These are phyloP conservation scores for Tetragonisca angustula DNA, from an alignment of 2,888 invertebrate species.

Conservation along the genomic window DNA sequence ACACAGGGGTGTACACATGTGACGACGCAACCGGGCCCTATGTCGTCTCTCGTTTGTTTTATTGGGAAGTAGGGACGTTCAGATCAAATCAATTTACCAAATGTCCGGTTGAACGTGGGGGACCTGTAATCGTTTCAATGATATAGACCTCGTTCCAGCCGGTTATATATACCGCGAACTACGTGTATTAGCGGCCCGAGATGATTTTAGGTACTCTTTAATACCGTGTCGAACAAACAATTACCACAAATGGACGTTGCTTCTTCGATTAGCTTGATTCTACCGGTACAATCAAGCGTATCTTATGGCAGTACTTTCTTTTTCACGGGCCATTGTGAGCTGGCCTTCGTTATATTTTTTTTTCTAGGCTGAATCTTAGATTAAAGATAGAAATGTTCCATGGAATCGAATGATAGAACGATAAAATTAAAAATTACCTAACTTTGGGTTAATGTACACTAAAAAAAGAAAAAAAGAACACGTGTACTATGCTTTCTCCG, in stretches of 20 bases:
- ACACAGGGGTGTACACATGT: background rate
- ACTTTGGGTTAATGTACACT: too few species aligned
- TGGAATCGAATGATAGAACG: too few species aligned
- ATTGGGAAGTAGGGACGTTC: conserved; percentile 74
- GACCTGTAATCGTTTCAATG: conserved; percentile 81
- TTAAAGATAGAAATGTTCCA: too few species aligned
- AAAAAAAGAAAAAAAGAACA: too few species aligned
- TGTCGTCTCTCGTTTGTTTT: conserved; percentile 69
- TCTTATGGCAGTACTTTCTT: background rate
- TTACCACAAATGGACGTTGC: background rate
- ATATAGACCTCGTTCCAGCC: conserved; percentile 76
- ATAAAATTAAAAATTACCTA: too few species aligned
- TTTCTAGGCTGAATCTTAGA: too few species aligned
- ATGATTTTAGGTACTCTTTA: conserved; percentile 19
- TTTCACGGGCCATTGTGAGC: too few species aligned
- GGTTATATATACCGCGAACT: conserved; percentile 53
- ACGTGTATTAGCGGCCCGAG: background rate
- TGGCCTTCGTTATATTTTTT: background rate
- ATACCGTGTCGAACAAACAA: background rate
- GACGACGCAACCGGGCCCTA: conserved; percentile 44
- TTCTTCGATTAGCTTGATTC: background rate
- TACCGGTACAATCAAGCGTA: background rate
- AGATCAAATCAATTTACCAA: conserved; percentile 80
- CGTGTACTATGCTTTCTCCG: too few species aligned
- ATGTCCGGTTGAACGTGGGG: conserved; percentile 82